These are phyloP conservation scores for Perizoma affinitatum DNA, from an alignment of 2,888 invertebrate species.

Conservation along the genomic window DNA sequence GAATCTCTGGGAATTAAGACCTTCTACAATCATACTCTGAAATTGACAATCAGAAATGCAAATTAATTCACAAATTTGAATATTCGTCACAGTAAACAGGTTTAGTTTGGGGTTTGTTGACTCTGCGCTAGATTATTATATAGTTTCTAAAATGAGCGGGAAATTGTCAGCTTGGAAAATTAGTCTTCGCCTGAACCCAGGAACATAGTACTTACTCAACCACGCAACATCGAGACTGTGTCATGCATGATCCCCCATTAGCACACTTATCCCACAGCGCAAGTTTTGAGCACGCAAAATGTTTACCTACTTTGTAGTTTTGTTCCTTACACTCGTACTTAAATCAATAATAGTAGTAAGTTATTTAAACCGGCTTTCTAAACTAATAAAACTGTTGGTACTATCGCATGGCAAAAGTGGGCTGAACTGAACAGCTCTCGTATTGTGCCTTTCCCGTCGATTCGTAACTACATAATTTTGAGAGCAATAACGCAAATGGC, in stretches of 20 bases:
- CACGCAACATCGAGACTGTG: too few species aligned
- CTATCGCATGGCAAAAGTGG: background rate
- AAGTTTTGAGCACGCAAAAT: conserved; percentile 16
- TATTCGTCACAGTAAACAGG: conserved; percentile 33
- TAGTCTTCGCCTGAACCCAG: too few species aligned
- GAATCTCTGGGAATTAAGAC: conserved; percentile 17
- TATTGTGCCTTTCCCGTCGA: background rate
- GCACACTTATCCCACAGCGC: conserved; percentile 9
- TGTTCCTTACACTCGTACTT: too few species aligned
- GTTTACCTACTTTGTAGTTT: conserved; percentile 7
- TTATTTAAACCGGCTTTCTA: too few species aligned
- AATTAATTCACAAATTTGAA: conserved; percentile 38
- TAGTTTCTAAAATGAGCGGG: background rate
- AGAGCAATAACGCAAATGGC: conserved; percentile 18
- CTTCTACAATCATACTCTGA: conserved; percentile 36
- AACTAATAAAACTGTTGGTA: too few species aligned
- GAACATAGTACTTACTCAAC: too few species aligned
- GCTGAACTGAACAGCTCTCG: background rate
- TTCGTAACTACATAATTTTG: background rate
- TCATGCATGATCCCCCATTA: background rate
- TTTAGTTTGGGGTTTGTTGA: conserved; percentile 21
- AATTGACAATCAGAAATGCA: conserved; percentile 47
- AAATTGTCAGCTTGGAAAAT: too few species aligned
- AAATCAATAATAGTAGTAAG: too few species aligned
- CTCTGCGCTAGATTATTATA: background rate